Base-by-base conservation (phyloP, 2,113 vertebrate species). In the Apistogramma diplotaenia region DNA sequence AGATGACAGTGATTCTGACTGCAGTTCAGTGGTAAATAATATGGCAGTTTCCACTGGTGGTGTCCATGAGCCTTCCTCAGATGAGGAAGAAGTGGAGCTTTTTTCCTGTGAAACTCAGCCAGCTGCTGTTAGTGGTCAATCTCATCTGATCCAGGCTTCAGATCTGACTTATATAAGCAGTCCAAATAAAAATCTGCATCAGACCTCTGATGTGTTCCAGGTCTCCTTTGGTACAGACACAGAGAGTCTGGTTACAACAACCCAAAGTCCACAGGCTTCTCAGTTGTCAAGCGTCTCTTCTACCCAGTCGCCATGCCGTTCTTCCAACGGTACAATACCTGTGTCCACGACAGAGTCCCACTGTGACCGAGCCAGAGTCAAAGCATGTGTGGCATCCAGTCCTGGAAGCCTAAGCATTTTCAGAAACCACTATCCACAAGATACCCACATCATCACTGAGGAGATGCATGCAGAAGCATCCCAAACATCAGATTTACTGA, bases 1-100 rank as follows among this genome's bases (percentile, higher is more conserved):
- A 0, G 96, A 96, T 16, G 96, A 97, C 82, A 96, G 96, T 0
- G 96, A 96, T 33, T 97, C 96, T 0, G 96, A 83, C 57, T 62
- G 29, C 33, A 82, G 72, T 67, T 76, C 85, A 3, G 51, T 51
- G 53, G 35, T 77, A 18, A 60, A 51, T 31, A 76, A 78, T 53
- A 23, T 35, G n/a, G 62, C 23, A 4, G 40, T 37, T 37, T 21
- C 56, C 7, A 0, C 8, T 0, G 25, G 65, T 37, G 15, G 43
- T 84, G 59, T 76, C 13, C 74, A 82, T 43, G 67, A 84, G 12
- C 27, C 72, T 0, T 96, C 96, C 37, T 96, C 96, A 0, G 96
- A 97, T 25, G 96, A 96, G 31, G 97, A 97, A n/a, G 94, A 96
- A 43, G 92, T 97, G 60, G 97, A 99, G 90, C 94, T 97, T 23